These are phyloP conservation scores for Unio delphinus DNA, from an alignment of 2,888 invertebrate genomes.

Conservation along the genomic window DNA sequence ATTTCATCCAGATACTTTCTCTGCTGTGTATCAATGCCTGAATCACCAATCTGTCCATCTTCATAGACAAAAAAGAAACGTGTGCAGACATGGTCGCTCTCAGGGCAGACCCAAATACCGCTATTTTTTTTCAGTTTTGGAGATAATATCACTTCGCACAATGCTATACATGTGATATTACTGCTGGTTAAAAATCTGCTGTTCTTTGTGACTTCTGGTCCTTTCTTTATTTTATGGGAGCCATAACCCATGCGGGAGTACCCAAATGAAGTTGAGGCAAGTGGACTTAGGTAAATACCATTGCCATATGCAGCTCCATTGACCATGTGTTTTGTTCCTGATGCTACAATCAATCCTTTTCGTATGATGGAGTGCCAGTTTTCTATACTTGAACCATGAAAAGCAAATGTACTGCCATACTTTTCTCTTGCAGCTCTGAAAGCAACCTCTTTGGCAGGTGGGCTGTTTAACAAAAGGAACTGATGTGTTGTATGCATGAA, in stretches of 20 bases:
- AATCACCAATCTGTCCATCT: conserved; percentile 45
- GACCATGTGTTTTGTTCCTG: conserved; percentile 62
- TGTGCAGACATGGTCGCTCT: conserved; percentile 63
- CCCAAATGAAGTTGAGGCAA: conserved; percentile 53
- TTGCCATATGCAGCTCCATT: conserved; percentile 66
- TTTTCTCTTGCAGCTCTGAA: conserved; percentile 53
- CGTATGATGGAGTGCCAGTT: conserved; percentile 70
- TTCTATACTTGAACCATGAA: conserved; percentile 68
- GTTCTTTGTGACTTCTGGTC: neutral
- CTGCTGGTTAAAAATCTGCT: conserved; percentile 47
- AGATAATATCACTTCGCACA: conserved; percentile 63
- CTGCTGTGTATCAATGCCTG: conserved; percentile 41
- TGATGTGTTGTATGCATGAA: conserved; percentile 68
- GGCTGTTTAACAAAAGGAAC: conserved; percentile 62
- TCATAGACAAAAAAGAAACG: conserved; percentile 69
- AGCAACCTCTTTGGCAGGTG: conserved; percentile 64
- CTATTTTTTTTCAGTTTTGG: conserved; percentile 49
- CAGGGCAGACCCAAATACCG: conserved; percentile 60
- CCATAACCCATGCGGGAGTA: conserved; percentile 61
- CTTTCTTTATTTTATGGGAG: conserved; percentile 23
- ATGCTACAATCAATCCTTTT: conserved; percentile 63
- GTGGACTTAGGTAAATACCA: conserved; percentile 67
- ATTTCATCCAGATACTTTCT: conserved; percentile 31
- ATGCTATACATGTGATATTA: conserved; percentile 60
- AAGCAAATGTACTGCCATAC: conserved; percentile 65